Conservation (phyloP, 1,140 invertebrate genomes). For the Zaprionus vittiger region DNA sequence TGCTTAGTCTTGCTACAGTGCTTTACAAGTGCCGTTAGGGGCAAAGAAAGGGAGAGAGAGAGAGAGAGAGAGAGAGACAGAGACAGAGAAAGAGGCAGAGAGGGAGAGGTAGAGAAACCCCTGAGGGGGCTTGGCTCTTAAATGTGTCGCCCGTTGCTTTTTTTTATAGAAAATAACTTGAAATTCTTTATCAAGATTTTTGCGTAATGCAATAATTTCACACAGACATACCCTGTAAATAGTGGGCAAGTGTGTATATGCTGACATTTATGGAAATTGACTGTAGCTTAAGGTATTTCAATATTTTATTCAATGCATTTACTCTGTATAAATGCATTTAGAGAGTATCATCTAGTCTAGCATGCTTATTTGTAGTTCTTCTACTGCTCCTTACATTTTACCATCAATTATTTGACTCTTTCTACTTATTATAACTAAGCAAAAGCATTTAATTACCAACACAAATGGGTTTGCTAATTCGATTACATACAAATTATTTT, state of each 20-base stretch:
- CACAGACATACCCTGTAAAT: constrained; percentile 9
- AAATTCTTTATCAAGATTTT: constrained; percentile 55
- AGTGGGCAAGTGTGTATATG: not conserved
- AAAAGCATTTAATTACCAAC: not conserved
- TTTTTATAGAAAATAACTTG: constrained; percentile 40
- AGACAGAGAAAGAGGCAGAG: not conserved
- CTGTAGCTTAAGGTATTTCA: no score
- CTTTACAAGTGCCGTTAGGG: constrained; percentile 55
- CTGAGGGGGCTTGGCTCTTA: constrained; percentile 41
- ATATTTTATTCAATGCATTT: no score
- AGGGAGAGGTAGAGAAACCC: not conserved
- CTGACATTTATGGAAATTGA: no score
- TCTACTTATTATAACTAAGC: not conserved
- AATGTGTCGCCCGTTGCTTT: constrained; percentile 37
- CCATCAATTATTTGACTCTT: not conserved
- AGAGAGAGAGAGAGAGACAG: not conserved
- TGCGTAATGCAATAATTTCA: constrained; percentile 54
- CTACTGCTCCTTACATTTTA: no score
- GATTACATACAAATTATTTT: no score
- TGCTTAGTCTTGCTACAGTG: constrained; percentile 7
- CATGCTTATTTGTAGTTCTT: no score
- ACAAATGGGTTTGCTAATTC: not conserved
- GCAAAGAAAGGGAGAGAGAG: not conserved
- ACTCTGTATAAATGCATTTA: not conserved
- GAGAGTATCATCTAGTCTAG: no score